Base-by-base conservation (phyloP, 2,797 vertebrate genomes). In the Pelobates cultripes region DNA sequence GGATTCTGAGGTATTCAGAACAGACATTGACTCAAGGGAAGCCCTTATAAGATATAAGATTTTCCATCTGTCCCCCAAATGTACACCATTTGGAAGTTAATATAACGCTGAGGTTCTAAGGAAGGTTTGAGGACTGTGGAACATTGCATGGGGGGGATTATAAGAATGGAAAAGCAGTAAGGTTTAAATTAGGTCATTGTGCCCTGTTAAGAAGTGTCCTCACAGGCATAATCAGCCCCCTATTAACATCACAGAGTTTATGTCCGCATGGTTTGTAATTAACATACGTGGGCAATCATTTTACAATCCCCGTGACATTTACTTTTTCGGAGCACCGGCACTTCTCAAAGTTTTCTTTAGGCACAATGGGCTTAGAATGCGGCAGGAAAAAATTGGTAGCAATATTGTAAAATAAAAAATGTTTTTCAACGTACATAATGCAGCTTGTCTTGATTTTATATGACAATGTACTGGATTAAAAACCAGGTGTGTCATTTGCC, bases 1-100 rank as follows among this genome's bases (percentile, higher is more conserved):
- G 73, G 78, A 73, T 79, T 79, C 61, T 66, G 64, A 68, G 71
- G 47, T 60, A 80, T 80, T 74, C 64, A 70, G 72, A 75, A 57
- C 53, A 47, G 51, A 80, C 53, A 80, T 70, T 64, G 53, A 70
- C 55, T 70, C 79, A 75, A 45, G 51, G 72, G 61, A 64, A 64
- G 61, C n/a, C 61, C 61, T 7, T 28, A 64, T 40, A 5, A 40
- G 61, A 64, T 64, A 6, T 40, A 40, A 17, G 61, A 64, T 64
- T 8, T 40, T 64, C 61, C 61, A 64, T 64, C 61, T 64, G 61
- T 40, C 61, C 61, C 61, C n/a, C 17, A 17, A 17, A 64, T 7
- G 17, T 4, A 12, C 5, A 28, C 61, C 61, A 64, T 40, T 64
- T 64, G 61, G 1, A 64, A 64, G 1, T 17, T 14, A 5, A 40